These are phyloP conservation scores for Drosophila ogumai DNA, from an alignment of 1,140 invertebrate genomes.

Conservation along the genomic window DNA sequence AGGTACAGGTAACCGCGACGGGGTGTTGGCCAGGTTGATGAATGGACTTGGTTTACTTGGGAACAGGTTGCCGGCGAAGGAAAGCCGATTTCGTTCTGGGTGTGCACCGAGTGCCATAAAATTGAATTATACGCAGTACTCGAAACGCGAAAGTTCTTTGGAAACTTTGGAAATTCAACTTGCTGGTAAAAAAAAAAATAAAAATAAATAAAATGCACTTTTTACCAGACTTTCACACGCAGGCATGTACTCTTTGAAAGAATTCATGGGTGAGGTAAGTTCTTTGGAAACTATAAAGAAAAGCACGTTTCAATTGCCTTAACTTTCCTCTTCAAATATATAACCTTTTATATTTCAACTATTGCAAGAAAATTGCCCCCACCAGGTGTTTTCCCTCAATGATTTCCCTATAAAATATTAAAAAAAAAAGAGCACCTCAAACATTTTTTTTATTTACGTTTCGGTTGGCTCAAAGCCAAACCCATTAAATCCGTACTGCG, in stretches of 20 bases:
- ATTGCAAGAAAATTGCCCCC: neutral
- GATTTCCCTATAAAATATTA: neutral
- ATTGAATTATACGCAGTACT: conserved; percentile 26
- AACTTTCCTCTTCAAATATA: too few species aligned
- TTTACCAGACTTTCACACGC: conserved; percentile 15
- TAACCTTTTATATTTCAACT: neutral
- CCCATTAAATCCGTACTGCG: conserved; percentile 38
- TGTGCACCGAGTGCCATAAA: conserved; percentile 32
- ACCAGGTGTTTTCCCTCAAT: conserved; percentile 14
- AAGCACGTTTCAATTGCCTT: neutral
- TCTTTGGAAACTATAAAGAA: neutral
- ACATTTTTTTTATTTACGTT: neutral
- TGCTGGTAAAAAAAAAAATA: neutral
- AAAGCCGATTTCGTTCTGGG: conserved; percentile 35
- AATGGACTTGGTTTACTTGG: conserved; percentile 54
- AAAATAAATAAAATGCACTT: neutral
- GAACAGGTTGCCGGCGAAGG: conserved; percentile 34
- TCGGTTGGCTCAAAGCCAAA: conserved; percentile 40
- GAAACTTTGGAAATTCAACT: neutral
- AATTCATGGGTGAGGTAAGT: conserved; percentile 4
- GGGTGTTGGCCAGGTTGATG: conserved; percentile 38
- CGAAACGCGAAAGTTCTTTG: conserved; percentile 32
- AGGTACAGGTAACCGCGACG: conserved; percentile 12
- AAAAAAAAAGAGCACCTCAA: neutral
- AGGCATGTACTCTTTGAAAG: neutral